phyloP scores from a whole-genome alignment of 2,888 invertebrate genomes.

The Aricia artaxerxes region DNA sequence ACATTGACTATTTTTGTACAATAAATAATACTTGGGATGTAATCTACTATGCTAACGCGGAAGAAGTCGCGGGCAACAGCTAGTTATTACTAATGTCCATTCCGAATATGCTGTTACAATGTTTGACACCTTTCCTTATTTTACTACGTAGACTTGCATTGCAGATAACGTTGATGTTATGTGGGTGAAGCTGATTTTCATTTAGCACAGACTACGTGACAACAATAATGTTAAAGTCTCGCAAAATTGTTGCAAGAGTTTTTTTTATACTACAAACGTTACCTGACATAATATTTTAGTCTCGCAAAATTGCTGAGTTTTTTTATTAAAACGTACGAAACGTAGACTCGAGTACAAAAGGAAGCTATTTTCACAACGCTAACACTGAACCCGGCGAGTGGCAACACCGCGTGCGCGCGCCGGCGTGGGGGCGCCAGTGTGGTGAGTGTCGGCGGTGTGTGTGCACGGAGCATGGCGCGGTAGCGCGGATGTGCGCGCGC shows the following conservation, averaged over 20 bases:
- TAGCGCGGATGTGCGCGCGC: conserved; percentile 89
- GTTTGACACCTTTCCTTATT: background rate
- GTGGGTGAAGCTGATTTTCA: background rate
- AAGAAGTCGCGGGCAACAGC: no score
- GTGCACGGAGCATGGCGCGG: conserved; percentile 85
- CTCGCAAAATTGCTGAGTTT: background rate
- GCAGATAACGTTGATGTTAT: background rate
- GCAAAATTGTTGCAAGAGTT: background rate
- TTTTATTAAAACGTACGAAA: background rate
- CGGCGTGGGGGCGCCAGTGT: conserved; percentile 45
- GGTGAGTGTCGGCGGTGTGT: conserved; percentile 54
- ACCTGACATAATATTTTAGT: background rate
- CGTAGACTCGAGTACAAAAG: background rate
- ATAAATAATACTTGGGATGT: no score
- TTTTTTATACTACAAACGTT: background rate
- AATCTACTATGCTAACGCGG: no score
- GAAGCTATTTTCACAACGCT: conserved; percentile 31
- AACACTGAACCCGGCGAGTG: conserved; percentile 45
- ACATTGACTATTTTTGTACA: no score
- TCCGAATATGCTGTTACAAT: background rate
- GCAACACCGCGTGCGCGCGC: conserved; percentile 54
- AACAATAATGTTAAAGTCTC: background rate
- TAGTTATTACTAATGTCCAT: background rate
- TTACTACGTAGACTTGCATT: background rate
- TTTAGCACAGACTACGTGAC: background rate